Evolutionary conservation across 2,797 vertebrate species (phyloP).

Genomic region (Ispidina lecontei): DNA sequence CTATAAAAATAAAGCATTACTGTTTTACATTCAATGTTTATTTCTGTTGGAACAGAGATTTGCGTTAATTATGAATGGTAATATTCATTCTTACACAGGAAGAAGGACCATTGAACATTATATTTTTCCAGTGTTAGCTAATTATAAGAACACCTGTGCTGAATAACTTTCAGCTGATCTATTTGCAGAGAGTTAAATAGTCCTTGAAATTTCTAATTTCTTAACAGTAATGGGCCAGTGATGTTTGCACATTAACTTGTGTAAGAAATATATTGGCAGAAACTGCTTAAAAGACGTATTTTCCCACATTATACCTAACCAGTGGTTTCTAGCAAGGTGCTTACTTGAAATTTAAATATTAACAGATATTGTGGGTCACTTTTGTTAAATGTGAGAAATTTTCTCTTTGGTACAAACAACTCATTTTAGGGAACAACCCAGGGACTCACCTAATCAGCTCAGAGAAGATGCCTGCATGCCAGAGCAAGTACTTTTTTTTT

Average conservation of each 20-base stretch:
- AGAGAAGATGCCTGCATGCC: conserved; percentile 26
- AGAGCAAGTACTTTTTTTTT: neutral
- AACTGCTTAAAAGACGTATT: conserved; percentile 35
- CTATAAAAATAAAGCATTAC: neutral
- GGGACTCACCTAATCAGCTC: conserved; percentile 36
- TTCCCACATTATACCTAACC: neutral
- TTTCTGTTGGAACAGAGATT: conserved; percentile 15
- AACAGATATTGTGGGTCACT: conserved; percentile 2
- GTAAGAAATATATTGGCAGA: conserved; percentile 7
- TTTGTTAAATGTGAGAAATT: conserved; percentile 7
- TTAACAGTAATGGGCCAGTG: conserved; percentile 47
- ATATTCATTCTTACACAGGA: conserved; percentile 44
- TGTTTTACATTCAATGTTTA: neutral
- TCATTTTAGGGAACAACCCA: neutral
- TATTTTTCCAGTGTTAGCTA: conserved; percentile 66
- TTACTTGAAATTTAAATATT: conserved; percentile 30
- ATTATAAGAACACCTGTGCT: conserved; percentile 79
- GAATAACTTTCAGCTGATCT: conserved; percentile 73
- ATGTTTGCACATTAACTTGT: conserved; percentile 54
- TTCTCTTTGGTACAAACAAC: conserved; percentile 21
- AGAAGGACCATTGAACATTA: conserved; percentile 74
- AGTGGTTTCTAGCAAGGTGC: conserved; percentile 1
- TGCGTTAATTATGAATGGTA: conserved; percentile 48
- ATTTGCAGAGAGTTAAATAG: conserved; percentile 78
- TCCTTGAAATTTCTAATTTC: conserved; percentile 75